phyloP scores from a whole-genome alignment of 2,888 invertebrate species.

The Eilema caniola region DNA sequence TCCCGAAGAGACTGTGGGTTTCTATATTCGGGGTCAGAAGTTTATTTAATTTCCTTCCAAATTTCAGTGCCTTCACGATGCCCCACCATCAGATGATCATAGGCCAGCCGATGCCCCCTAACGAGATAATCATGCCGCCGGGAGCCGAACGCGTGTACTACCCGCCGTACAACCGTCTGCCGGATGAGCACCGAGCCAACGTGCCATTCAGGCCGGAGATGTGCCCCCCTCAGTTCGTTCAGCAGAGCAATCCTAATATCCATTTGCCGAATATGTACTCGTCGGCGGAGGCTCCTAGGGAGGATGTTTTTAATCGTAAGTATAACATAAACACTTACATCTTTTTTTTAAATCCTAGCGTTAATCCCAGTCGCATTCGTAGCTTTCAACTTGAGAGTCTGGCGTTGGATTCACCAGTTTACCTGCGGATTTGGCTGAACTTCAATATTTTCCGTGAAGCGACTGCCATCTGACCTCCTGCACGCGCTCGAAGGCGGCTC shows the following conservation, averaged over 20 bases:
- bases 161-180: constrained; percentile 28
- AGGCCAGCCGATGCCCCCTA: constrained; percentile 24
- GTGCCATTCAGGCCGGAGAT: constrained; percentile 26
- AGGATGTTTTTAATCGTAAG: constrained; percentile 41
- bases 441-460: too few relatives aligned
- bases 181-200: constrained; percentile 28
- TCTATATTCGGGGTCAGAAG: too few relatives aligned
- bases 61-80: constrained; percentile 29
- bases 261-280: constrained; percentile 25
- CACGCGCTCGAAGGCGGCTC: too few relatives aligned
- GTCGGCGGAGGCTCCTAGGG: constrained; percentile 25
- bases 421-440: too few relatives aligned
- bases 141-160: constrained; percentile 28
- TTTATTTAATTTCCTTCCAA: not conserved
- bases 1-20: too few relatives aligned
- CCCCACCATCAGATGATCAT: constrained; percentile 34
- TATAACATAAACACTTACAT: too few relatives aligned
- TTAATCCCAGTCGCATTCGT: too few relatives aligned
- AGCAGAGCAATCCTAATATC: constrained; percentile 18
- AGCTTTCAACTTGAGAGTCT: too few relatives aligned
- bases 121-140: constrained; percentile 31
- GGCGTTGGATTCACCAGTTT: too few relatives aligned
- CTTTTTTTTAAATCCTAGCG: too few relatives aligned
- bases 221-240: constrained; percentile 23
- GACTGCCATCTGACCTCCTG: too few relatives aligned